Evolutionary conservation across 2,888 invertebrate species (phyloP), one percentile per base, ranked within the genome.

Genomic region (Linnaemya vulpina): DNA sequence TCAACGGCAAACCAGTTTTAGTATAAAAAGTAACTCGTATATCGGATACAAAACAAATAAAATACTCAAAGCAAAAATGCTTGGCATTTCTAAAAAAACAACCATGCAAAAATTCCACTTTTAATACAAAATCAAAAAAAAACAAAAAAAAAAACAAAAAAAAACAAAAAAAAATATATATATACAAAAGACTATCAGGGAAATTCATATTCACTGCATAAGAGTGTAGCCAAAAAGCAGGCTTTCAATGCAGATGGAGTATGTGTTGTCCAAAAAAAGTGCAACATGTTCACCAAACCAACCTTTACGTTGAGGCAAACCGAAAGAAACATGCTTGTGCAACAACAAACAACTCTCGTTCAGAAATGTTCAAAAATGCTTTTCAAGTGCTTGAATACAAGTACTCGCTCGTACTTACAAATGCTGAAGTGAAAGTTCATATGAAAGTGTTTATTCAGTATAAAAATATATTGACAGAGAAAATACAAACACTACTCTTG

Each of bases 371-470:
- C n/a, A 51, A 49, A 68, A 58, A 38, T 35, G 15, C 15, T 49
- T 58, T 67, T 15, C 74, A 43, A 71, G 40, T 46, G 49, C 10
- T 51, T 40, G n/a, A 62, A 63, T 63, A 80, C 67, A 79, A 55
- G 71, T 71, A 63, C 53, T 70, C n/a, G 53, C 22, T 17, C 71
- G 13, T 73, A 49, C 60, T 55, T 25, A 65, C 30, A 20, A 70
- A 7, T 67, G 74, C 70, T 85, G 65, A 85, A 85, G 85, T 85
- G 85, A 85, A 85, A 85, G 85, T 85, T 85, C 85, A 82, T 70
- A 85, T 74, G 75, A 81, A 85, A 85, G 81, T 85, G 77, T 82
- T 74, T 51, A 49, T 82, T 74, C 58, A n/a, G 20, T 68, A 60
- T 10, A 46, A 38, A 67, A 15, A 65, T 25, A 76, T 78, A 85